phyloP scores from a whole-genome alignment of 2,797 vertebrate species.

The Anisognathus igniventris region DNA sequence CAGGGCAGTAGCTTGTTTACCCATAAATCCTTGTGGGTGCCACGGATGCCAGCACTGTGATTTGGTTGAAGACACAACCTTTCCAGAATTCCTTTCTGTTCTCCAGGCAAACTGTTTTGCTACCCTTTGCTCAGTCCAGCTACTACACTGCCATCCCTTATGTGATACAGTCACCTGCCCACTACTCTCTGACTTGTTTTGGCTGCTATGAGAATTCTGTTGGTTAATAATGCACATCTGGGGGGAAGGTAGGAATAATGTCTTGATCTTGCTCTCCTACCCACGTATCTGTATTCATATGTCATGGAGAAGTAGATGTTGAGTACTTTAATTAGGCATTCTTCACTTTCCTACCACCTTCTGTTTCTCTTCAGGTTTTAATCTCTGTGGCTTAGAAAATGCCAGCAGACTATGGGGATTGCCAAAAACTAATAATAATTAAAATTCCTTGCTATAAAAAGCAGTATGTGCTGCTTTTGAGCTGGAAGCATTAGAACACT shows the following conservation, averaged over 20 bases:
- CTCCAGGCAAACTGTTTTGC: neutral
- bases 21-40: neutral
- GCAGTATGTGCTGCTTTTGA: neutral
- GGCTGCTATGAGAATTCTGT: neutral
- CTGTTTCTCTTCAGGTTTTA: conserved; percentile 42
- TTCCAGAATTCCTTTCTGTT: neutral
- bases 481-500: conserved; percentile 20
- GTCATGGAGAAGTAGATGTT: neutral
- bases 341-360: conserved; percentile 5
- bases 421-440: conserved; percentile 49
- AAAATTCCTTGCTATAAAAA: conserved; percentile 46
- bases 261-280: neutral
- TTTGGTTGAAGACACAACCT: neutral
- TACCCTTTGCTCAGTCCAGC: neutral
- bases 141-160: neutral
- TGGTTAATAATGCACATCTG: neutral
- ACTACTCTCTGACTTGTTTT: neutral
- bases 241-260: neutral
- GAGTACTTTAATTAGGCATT: neutral
- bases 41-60: neutral
- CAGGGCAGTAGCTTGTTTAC: neutral
- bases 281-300: neutral
- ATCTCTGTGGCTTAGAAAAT: conserved; percentile 6
- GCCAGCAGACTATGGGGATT: neutral
- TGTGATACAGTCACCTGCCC: neutral